Evolutionary conservation across 2,113 vertebrate species (phyloP).

Genomic region (Orientallactaga bullata): DNA sequence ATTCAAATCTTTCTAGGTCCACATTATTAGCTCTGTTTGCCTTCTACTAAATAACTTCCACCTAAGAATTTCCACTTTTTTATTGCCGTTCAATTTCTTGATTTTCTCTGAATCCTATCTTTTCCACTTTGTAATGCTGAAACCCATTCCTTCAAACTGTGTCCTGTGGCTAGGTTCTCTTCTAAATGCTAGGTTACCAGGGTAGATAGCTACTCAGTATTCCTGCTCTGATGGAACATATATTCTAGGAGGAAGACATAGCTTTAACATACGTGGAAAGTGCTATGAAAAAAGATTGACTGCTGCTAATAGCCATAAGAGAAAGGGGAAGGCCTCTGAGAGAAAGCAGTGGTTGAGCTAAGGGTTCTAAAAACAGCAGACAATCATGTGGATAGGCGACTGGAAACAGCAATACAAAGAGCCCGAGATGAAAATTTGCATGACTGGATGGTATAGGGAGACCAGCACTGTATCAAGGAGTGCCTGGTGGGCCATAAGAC

Average conservation of each 20-base stretch:
- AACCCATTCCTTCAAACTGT: conserved; percentile 13
- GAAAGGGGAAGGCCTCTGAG: not conserved
- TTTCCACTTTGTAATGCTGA: conserved; percentile 54
- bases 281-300: not conserved
- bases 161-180: conserved; percentile 49
- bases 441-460: not conserved
- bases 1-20: conserved; percentile 22
- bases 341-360: not conserved
- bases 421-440: not conserved
- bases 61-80: conserved; percentile 38
- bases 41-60: conserved; percentile 25
- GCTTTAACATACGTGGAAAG: not conserved
- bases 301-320: not conserved
- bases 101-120: conserved; percentile 32
- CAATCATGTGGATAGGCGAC: not conserved
- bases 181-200: conserved; percentile 32
- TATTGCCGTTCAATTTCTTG: conserved; percentile 15
- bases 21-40: not conserved
- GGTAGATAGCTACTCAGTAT: not conserved
- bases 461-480: not conserved
- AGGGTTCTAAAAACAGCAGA: not conserved
- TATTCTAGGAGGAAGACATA: conserved; percentile 12
- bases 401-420: not conserved
- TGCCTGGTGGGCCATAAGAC: not conserved
- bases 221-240: not conserved